Percentiles rank a stretch among this genome's conserved stretches.
Evolutionary conservation across 2,888 invertebrate genomes (phyloP).

Genomic region (Hylaea fasciaria): DNA sequence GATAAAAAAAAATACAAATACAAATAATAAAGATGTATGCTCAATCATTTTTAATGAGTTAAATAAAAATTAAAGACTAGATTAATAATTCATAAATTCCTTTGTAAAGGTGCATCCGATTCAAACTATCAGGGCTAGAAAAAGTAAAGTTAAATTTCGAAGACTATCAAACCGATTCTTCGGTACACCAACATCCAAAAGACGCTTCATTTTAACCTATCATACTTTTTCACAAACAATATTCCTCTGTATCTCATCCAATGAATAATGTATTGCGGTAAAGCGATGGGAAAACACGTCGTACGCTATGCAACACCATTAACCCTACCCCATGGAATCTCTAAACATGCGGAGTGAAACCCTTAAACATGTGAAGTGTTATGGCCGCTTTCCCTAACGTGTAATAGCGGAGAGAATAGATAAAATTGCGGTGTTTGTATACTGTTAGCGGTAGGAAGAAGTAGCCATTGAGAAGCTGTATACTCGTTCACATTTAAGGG

Average conservation of each 20-base stretch:
- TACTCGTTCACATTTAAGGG: no score
- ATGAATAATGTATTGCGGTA: constrained; percentile 29
- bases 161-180: not conserved
- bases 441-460: constrained; percentile 11
- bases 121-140: no score
- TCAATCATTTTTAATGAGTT: no score
- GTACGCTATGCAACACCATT: constrained; percentile 30
- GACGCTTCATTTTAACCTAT: not conserved
- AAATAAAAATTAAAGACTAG: no score
- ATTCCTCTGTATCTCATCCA: constrained; percentile 5
- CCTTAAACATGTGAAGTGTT: constrained; percentile 28
- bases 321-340: constrained; percentile 24
- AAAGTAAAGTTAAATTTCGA: not conserved
- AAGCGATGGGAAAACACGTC: constrained; percentile 30
- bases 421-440: constrained; percentile 17
- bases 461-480: not conserved
- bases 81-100: no score
- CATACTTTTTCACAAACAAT: constrained; percentile 13
- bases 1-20: no score
- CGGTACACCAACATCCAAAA: not conserved
- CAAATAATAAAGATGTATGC: no score
- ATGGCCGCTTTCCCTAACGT: constrained; percentile 26
- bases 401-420: constrained; percentile 20
- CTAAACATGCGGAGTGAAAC: constrained; percentile 21
- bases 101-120: no score